Evolutionary conservation across 1,140 invertebrate species (phyloP).

Genomic region (Arion vulgaris): DNA sequence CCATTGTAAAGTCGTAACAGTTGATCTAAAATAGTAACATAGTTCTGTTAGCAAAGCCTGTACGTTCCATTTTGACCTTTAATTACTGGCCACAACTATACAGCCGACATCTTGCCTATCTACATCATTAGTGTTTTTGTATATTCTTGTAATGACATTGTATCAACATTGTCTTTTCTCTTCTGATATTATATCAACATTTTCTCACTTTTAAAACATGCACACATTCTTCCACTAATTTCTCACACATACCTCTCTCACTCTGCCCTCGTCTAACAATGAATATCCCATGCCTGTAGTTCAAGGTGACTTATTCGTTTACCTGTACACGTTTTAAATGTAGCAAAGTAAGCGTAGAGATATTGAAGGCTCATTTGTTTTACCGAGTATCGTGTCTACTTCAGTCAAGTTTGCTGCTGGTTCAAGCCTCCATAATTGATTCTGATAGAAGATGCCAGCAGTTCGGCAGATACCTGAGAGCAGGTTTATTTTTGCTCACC

Average conservation of each 20-base stretch:
- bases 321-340: background rate
- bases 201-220: too few relatives aligned
- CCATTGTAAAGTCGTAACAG: too few relatives aligned
- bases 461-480: slow-evolving; percentile 10
- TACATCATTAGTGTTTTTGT: too few relatives aligned
- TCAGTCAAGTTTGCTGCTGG: background rate
- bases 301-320: slow-evolving; percentile 4
- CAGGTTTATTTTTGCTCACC: background rate
- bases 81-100: too few relatives aligned
- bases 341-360: background rate
- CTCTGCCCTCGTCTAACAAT: background rate
- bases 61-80: too few relatives aligned
- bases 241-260: background rate
- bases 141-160: too few relatives aligned
- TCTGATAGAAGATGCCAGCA: background rate
- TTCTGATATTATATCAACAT: too few relatives aligned
- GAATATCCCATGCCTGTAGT: background rate
- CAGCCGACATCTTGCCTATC: too few relatives aligned
- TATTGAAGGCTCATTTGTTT: slow-evolving; percentile 66
- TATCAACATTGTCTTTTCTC: too few relatives aligned
- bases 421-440: slow-evolving; percentile 2
- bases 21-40: too few relatives aligned
- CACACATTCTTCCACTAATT: too few relatives aligned
- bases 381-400: slow-evolving; percentile 81
- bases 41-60: too few relatives aligned